Evolutionary conservation across 2,888 invertebrate species (phyloP), one percentile per base, ranked within the genome.

Genomic region (Lomographa bimaculata): DNA sequence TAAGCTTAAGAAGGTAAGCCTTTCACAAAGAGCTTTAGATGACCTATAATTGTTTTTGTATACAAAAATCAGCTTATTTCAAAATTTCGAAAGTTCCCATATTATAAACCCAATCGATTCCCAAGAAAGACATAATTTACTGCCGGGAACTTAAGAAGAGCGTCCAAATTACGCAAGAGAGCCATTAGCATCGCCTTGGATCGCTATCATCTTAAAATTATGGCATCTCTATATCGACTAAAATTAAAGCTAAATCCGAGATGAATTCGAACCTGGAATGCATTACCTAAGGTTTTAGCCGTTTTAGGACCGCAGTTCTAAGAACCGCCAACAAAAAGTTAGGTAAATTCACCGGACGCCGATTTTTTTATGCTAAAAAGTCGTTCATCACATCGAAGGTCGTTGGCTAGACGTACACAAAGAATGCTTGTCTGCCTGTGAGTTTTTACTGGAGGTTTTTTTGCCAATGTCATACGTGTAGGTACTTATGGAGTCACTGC

Each of bases 281-380:
- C 67, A 77, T 66, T 77, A 78, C 76, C 75, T 77, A 77, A 77
- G 66, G 65, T 66, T 42, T 40, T 37, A 43, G 36, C 32, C 34
- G 8, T 44, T 55, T 73, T 74, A 78, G 71, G 70, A 67, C 64
- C 62, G 63, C 54, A 47, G 46, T 87, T 87, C 87, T 75, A 28
- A 81, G 87, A 87, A 87, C 55, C 50, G 64, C 53, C 60, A 58
- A 64, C 85, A 86, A 87, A 87, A 86, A 85, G 71, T 81, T 81
- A 82, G 84, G 80, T 79, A 87, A 87, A 79, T 77, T 89, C 86
- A 87, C 86, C 80, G 81, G 81, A 80, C 81, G 77, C 66, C 42
- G 74, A 80, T 85, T 84, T 85, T 69, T 66, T 50, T 41, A 20
- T 46, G 54, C 75, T 78, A 83, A 84, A 83, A 81, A 84, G 81